Evolutionary conservation across 2,888 invertebrate species (phyloP), one percentile per base, ranked within the genome.

Genomic region (Perdita meconis): DNA sequence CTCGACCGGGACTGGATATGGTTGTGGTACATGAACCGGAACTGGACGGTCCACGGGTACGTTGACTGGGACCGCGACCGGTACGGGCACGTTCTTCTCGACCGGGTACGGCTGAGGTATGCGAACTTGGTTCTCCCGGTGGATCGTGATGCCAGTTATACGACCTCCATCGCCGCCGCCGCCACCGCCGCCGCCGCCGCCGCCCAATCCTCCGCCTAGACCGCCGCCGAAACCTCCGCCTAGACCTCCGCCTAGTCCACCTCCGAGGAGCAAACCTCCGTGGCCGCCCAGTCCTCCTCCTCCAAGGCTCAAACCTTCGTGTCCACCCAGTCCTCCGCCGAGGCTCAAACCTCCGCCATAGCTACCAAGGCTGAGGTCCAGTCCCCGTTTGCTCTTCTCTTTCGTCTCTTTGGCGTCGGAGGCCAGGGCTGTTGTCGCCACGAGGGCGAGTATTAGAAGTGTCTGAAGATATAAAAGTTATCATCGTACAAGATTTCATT

Each of bases 21-120:
- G 84, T 36, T 84, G 83, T 3, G 90, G 89, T 22, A 89, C 81
- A 69, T 89, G 86, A 36, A 81, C 80, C 0, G 91, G 91, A 2
- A 83, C 51, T 2, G 91, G 91, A 24, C 87, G 87, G 13, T 91
- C 91, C 3, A 89, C 87, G 6, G 89, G 90, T 0, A 91, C 85
- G 74, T 90, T 89, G 13, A 91, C 89, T 24, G 81, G 90, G 10
- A 91, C 90, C 0, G 89, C 76, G 60, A 87, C 86, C 0, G 91
- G 90, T 10, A 90, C 91, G 0, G 89, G 89, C 13, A 90, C 73
- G 2, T 86, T 82, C 44, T 80, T 89, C 75, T 91, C 90, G 2
- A 91, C 91, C 3, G 89, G 78, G 72, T 91, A 91, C 2, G 91
- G 91, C 1, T 87, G 88, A 6, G 91, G 91, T 0, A 90, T 88